Evolutionary conservation across 2,113 vertebrate species (phyloP), one percentile per base, ranked within the genome.

Genomic region (Manacus vitellinus): DNA sequence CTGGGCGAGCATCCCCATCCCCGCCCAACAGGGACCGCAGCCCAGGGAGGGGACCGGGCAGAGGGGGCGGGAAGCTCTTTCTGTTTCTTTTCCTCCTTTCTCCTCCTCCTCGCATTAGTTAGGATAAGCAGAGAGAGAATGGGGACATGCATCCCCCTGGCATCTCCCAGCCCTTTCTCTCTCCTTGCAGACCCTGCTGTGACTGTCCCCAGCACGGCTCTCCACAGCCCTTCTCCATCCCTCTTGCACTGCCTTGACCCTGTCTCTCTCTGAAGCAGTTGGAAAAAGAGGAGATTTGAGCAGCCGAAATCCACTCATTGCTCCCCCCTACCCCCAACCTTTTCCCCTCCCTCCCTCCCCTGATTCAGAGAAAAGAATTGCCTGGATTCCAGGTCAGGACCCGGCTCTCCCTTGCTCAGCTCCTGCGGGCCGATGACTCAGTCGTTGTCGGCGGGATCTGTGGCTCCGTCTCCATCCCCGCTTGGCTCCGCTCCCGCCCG

Each of bases 351-450:
- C 83, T 81, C 35, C 41, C 46, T 41, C 27, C 37, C 27, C 43
- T 75, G 77, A 93, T 68, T 96, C 88, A 92, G 78, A 83, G 84
- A 37, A 74, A 85, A 76, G 91, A 56, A 73, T 8, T 1, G 6
- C 30, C 55, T 70, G 86, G 54, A 56, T 93, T 90, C 93, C 90
- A 79, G 84, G 76, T 67, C 93, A 76, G 93, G 23, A 20, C 93
- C 56, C 19, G 3, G 65, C 91, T 88, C 68, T 82, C 72, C 87
- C 82, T 90, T 15, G 9, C 85, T 83, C 17, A 7, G 59, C 74
- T 93, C 52, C 80, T 65, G 88, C 5, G 8, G 73, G 52, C 51
- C 2, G 25, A 49, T 97, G 95, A 96, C 91, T 97, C 94, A 96
- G 56, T 16, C 7, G 14, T 31, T 6, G 15, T 74, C 2, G 3